These are phyloP conservation scores for Theretra japonica DNA, from an alignment of 2,888 invertebrate genomes.

Conservation along the genomic window DNA sequence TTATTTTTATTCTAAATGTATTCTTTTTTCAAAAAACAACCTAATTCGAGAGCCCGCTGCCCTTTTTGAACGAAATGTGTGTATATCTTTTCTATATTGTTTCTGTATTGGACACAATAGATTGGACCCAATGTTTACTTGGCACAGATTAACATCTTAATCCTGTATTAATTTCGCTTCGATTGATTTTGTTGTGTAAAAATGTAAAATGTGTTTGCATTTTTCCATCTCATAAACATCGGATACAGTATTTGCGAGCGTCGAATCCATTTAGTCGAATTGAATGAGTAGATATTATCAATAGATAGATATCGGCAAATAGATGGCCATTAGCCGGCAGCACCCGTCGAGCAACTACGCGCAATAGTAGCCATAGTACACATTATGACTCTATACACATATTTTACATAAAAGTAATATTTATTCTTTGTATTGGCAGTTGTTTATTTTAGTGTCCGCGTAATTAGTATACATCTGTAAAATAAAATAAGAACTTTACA, in stretches of 20 bases:
- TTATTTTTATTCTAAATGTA: constrained; percentile 54
- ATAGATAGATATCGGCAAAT: constrained; percentile 72
- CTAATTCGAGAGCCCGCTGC: constrained; percentile 30
- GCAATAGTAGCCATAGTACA: constrained; percentile 45
- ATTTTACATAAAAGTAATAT: constrained; percentile 21
- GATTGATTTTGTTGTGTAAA: constrained; percentile 40
- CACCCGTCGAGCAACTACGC: constrained; percentile 56
- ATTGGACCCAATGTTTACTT: constrained; percentile 27
- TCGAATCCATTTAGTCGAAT: constrained; percentile 66
- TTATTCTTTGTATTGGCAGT: constrained; percentile 25
- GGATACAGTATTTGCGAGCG: constrained; percentile 53
- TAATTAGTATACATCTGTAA: constrained; percentile 32
- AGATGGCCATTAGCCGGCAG: constrained; percentile 66
- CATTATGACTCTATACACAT: background rate
- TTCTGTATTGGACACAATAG: constrained; percentile 23
- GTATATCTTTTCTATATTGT: constrained; percentile 13
- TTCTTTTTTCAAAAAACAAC: constrained; percentile 43
- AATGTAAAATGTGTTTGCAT: constrained; percentile 49
- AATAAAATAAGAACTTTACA: constrained; percentile 63
- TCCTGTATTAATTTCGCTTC: constrained; percentile 56
- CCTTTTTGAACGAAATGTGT: constrained; percentile 23
- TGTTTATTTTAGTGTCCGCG: constrained; percentile 29
- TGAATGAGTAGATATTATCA: constrained; percentile 71
- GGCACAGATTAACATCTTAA: constrained; percentile 50
- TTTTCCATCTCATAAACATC: constrained; percentile 58